These are phyloP conservation scores for Garrulus glandarius DNA, from an alignment of 2,797 vertebrate species.

Conservation along the genomic window DNA sequence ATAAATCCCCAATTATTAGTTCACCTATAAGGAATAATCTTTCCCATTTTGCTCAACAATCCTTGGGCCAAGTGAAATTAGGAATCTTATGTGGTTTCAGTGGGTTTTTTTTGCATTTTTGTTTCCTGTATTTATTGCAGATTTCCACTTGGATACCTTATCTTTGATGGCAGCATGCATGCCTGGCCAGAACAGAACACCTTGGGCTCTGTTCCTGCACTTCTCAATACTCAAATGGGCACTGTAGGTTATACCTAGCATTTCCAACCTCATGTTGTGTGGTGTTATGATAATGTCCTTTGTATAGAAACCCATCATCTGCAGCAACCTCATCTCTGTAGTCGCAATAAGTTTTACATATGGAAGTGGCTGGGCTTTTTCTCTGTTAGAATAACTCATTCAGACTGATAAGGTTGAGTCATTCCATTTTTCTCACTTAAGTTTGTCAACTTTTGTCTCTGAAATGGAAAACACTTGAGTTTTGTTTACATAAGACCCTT, in stretches of 20 bases:
- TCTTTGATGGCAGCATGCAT: slow-evolving; percentile 73
- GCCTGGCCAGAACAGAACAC: slow-evolving; percentile 72
- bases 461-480: slow-evolving; percentile 44
- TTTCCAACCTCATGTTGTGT: slow-evolving; percentile 72
- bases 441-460: slow-evolving; percentile 54
- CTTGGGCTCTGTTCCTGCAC: slow-evolving; percentile 72
- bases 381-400: slow-evolving; percentile 58
- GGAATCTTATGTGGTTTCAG: slow-evolving; percentile 70
- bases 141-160: slow-evolving; percentile 72
- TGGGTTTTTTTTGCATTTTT: slow-evolving; percentile 73
- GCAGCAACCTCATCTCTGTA: slow-evolving; percentile 68
- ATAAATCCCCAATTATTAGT: not conserved
- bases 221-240: slow-evolving; percentile 73
- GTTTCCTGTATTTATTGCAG: slow-evolving; percentile 72
- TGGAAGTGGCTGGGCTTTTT: slow-evolving; percentile 60
- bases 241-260: slow-evolving; percentile 72
- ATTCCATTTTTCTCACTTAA: slow-evolving; percentile 61
- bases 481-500: slow-evolving; percentile 49
- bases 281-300: slow-evolving; percentile 69
- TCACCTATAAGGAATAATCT: slow-evolving; percentile 29
- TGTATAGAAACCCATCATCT: slow-evolving; percentile 68
- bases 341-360: slow-evolving; percentile 63
- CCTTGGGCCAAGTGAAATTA: slow-evolving; percentile 68
- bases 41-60: slow-evolving; percentile 46
- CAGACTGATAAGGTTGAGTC: slow-evolving; percentile 50